Base-by-base conservation (phyloP, 2,888 invertebrate genomes). In the Meghimatium bilineatum region DNA sequence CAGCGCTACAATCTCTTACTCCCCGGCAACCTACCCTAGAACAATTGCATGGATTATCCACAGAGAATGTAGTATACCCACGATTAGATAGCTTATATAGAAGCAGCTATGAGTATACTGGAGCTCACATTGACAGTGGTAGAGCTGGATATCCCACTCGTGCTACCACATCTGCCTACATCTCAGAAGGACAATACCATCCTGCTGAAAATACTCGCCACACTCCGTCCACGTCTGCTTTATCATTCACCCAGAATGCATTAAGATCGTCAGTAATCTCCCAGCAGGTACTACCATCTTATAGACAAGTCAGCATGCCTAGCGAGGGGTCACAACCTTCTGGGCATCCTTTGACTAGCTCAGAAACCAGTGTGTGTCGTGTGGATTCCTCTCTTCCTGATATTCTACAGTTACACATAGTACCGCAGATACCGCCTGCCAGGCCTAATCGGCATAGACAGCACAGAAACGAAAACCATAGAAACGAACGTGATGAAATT, bases 351-450 rank as follows among this genome's bases (percentile, higher is more conserved):
- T 69, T 56, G 23, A n/a, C 38, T 6, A 17, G 52, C 20, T 66
- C 80, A n/a, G 49, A 67, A 32, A 32, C 63, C 29, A 29, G 67
- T 23, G 56, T 60, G 8, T 74, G 38, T 34, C 75, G 32, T 0
- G 1, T 84, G 67, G 78, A 84, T 0, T 36, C 84, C 20, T 72
- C 90, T 17, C 86, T 92, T 32, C 92, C 92, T 20, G 92, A 92
- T 81, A 88, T 92, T 32, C 86, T 92, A 23, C 90, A 92, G 85
- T 91, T 91, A 10, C 92, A 92, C 84, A 87, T 90, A 32, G 86
- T 88, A 34, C 89, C 89, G 10, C 90, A 86, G 72, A 89, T 85
- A 83, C 88, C 87, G 2, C 85, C 86, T 8, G 76, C 86, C 10
- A 85, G 89, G 23, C 89, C 86, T n/a, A 89, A 88, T 79, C 87